These are phyloP conservation scores for Drosophila ananassae DNA, from an alignment of 1,140 invertebrate species.

Conservation along the genomic window DNA sequence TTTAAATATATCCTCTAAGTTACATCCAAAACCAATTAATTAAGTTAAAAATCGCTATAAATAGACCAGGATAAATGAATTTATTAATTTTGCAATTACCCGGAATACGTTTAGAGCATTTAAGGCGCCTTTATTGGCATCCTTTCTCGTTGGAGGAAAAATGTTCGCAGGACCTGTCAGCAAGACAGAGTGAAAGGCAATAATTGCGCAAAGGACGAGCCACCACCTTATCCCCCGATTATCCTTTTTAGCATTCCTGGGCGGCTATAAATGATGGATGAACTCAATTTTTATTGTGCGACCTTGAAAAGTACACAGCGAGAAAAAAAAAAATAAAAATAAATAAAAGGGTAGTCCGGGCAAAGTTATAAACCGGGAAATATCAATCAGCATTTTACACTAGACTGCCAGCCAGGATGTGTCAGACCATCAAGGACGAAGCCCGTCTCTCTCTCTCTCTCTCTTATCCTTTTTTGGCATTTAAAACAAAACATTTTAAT, in stretches of 20 bases:
- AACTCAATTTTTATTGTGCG: conserved; percentile 76
- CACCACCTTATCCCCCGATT: neutral
- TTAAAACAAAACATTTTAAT: conserved; percentile 80
- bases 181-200: conserved; percentile 16
- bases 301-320: conserved; percentile 51
- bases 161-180: conserved; percentile 16
- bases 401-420: conserved; percentile 47
- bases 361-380: conserved; percentile 70
- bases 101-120: conserved; percentile 10
- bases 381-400: conserved; percentile 80
- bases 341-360: neutral
- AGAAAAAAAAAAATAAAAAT: neutral
- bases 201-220: neutral
- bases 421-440: conserved; percentile 4
- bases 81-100: neutral
- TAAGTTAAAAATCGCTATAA: neutral
- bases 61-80: neutral
- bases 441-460: neutral
- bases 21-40: too few relatives aligned
- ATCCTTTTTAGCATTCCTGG: conserved; percentile 3
- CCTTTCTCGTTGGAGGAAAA: too few relatives aligned
- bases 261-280: conserved; percentile 70
- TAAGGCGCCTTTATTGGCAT: neutral
- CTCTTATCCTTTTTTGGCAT: conserved; percentile 5
- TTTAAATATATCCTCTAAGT: too few relatives aligned